These are phyloP conservation scores for Actenoides lindsayi DNA, from an alignment of 2,113 vertebrate genomes.

Conservation along the genomic window DNA sequence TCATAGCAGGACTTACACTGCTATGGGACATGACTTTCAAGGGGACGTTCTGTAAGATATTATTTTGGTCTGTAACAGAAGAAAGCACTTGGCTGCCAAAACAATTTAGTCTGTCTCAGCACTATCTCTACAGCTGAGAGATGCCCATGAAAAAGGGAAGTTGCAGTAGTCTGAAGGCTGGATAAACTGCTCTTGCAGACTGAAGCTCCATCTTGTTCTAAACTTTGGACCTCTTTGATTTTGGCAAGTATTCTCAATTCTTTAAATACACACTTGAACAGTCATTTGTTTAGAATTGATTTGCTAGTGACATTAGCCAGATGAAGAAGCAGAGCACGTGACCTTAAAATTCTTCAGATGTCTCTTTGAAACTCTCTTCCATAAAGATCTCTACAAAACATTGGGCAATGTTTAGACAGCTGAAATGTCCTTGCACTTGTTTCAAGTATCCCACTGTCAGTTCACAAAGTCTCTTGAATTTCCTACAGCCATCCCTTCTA, in stretches of 20 bases:
- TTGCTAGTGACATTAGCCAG: conserved; percentile 11
- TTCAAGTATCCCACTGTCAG: not conserved
- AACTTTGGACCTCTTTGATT: not conserved
- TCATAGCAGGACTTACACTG: not conserved
- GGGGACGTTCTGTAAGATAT: not conserved
- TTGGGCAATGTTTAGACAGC: not conserved
- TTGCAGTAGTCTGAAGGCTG: not conserved
- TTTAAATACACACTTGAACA: not conserved
- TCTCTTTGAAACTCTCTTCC: not conserved
- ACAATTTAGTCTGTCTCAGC: not conserved
- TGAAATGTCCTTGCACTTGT: not conserved
- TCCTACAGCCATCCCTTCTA: not conserved
- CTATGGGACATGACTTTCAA: not conserved
- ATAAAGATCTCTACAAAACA: not conserved
- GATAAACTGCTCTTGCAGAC: not conserved
- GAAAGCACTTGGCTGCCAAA: not conserved
- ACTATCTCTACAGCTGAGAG: not conserved
- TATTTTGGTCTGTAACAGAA: not conserved
- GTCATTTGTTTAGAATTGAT: not conserved
- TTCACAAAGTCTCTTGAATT: not conserved
- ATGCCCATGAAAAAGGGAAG: not conserved
- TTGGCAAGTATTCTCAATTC: not conserved
- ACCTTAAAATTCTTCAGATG: conserved; percentile 10
- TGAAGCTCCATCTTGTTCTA: not conserved
- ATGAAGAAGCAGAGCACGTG: not conserved